Evolutionary conservation across 2,797 vertebrate species (phyloP), one percentile per base, ranked within the genome.

Genomic region (Tachyglossus aculeatus): DNA sequence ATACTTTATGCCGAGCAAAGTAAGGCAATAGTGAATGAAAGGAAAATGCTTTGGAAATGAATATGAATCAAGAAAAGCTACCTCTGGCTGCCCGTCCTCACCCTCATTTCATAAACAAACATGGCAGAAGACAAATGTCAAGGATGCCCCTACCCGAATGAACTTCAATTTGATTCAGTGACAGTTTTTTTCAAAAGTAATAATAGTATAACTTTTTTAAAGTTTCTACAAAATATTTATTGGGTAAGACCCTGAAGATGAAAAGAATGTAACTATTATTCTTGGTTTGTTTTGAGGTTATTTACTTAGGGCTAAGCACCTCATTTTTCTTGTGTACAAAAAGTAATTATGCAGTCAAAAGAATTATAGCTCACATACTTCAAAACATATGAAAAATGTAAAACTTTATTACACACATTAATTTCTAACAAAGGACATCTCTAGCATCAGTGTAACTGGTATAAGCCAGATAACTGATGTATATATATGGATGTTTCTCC

Each of bases 331-430:
- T 93, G 84, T 90, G 75, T 80, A 89, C 91, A 90, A 91, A 91
- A 93, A 92, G 93, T 94, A 94, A 94, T 94, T 94, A 94, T 92
- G 89, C 88, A 93, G 91, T 87, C 89, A 90, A 86, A 90, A 94
- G 92, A 94, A 92, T 91, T 92, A 93, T 89, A 89, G 87, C 83
- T 89, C 86, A 83, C 89, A 90, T 92, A 89, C 91, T 91, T 93
- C 91, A 93, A 92, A 92, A 92, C 74, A 91, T 92, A 93, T 93
- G 92, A 94, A 93, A 94, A 93, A 94, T 94, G 92, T 93, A 94
- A 94, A 94, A 93, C 91, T 93, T 93, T 93, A 94, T 93, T 94
- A 88, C 88, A 82, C 88, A 87, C 92, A 94, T 93, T 93, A 92
- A 93, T 94, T 94, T 92, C 90, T 89, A 92, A 90, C 90, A 91